A percentile compares a stretch with the other conserved stretches of the same genome.
Conservation (phyloP, 2,888 invertebrate genomes). For the Athripsodes cinereus region DNA sequence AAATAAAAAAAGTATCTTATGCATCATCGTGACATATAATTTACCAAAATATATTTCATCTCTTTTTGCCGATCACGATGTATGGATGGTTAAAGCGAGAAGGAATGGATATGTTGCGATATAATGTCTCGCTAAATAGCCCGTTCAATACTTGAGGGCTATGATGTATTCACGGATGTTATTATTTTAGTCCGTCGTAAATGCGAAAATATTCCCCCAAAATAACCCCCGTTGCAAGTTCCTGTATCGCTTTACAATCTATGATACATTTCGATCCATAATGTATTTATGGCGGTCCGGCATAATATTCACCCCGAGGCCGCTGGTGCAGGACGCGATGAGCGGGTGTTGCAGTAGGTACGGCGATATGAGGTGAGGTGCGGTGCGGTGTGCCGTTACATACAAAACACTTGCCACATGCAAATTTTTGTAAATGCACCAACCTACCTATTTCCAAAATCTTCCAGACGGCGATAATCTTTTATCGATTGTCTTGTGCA, state of each 20-base stretch:
- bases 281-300: conserved; percentile 4
- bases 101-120: too few relatives aligned
- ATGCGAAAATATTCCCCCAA: conserved; percentile 3
- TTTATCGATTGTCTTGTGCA: not conserved
- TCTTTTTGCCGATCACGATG: too few relatives aligned
- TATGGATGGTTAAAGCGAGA: too few relatives aligned
- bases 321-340: not conserved
- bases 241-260: conserved; percentile 5
- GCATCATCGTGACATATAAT: too few relatives aligned
- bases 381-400: not conserved
- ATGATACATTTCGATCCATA: conserved; percentile 1
- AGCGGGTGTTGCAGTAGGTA: not conserved
- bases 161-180: not conserved
- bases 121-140: too few relatives aligned
- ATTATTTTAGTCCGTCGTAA: conserved; percentile 1
- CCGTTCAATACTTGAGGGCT: too few relatives aligned
- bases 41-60: too few relatives aligned
- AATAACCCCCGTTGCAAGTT: not conserved
- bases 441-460: not conserved
- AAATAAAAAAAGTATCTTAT: too few relatives aligned
- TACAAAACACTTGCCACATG: not conserved
- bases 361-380: not conserved
- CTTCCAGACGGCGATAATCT: not conserved
- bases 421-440: not conserved
- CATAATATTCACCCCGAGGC: conserved; percentile 1